Percentiles rank a stretch among this genome's conserved stretches.
Evolutionary conservation across 2,113 vertebrate species (phyloP).

Genomic region (Corythaeola cristata): DNA sequence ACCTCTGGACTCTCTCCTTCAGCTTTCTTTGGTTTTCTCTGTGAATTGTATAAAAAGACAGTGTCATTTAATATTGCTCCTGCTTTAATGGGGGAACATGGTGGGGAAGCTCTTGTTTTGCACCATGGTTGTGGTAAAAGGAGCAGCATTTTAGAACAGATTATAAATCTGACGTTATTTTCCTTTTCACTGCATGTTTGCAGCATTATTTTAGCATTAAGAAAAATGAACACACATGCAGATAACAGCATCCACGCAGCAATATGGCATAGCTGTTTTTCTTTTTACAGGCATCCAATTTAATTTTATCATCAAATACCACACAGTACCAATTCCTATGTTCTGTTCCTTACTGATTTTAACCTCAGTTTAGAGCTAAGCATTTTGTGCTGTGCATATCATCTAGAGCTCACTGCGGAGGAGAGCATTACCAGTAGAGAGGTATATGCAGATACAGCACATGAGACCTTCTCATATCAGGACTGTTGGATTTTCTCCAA

Average conservation of each 20-base stretch:
- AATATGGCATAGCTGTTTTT: conserved; percentile 7
- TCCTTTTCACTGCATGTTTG: conserved; percentile 7
- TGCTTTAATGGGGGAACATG: not conserved
- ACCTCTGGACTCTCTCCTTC: not conserved
- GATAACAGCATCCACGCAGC: conserved; percentile 8
- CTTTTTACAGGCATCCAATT: not conserved
- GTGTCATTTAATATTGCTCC: not conserved
- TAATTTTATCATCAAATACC: not conserved
- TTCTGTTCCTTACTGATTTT: not conserved
- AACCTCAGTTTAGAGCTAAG: not conserved
- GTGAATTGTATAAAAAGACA: not conserved
- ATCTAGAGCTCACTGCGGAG: not conserved
- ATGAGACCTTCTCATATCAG: not conserved
- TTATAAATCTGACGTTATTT: conserved; percentile 24
- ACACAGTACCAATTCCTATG: not conserved
- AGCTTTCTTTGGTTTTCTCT: not conserved
- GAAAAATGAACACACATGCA: not conserved
- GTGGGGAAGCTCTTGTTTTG: not conserved
- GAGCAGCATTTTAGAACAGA: conserved; percentile 31
- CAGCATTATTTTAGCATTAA: conserved; percentile 36
- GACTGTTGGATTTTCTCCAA: not conserved
- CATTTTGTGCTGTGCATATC: not conserved
- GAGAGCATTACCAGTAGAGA: not conserved
- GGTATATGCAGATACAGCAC: not conserved
- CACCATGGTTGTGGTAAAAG: not conserved